Evolutionary conservation across 2,888 invertebrate species (phyloP), one percentile per base, ranked within the genome.

Genomic region (Hypomecis punctinalis): DNA sequence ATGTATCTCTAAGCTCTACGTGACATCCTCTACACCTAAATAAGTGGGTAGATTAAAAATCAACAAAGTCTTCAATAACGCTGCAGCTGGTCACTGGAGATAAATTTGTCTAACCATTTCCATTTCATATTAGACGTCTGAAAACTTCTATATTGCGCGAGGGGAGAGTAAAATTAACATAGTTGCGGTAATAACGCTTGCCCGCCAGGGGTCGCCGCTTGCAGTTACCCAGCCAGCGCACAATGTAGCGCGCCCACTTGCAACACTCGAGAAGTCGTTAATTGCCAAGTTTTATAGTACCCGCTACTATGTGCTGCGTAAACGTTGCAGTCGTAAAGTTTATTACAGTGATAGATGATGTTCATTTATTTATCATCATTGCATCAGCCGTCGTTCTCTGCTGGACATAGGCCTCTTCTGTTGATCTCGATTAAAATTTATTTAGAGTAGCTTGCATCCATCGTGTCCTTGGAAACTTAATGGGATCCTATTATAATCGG

Each of bases 141-240:
- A 39, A 47, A 60, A 61, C 43, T 62, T 37, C n/a, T 55, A 23
- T 43, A 58, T 58, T 58, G 43, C 54, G 42, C 43, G 51, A 35
- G 58, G 35, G 53, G 58, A 63, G 54, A 46, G 65, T 72, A 63
- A 66, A 69, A 61, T 54, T 51, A 62, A 79, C 78, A 74, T 56
- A 71, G 76, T 79, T 75, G 76, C 73, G 72, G 71, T 69, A 74
- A 69, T 72, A 79, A 63, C 69, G 64, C 66, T 65, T 45, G 67
- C 56, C 62, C 51, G 61, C 66, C 69, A 62, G 61, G 58, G 64
- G 51, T 42, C 53, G 39, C 55, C 66, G 61, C 52, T 48, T 53
- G 59, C 68, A 63, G 66, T 71, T 52, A 69, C 57, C 39, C 64
- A 33, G 49, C 57, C 51, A 47, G n/a, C 55, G 53, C 51, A 75